Evolutionary conservation across 2,797 vertebrate species (phyloP), one percentile per base, ranked within the genome.

Genomic region (Chiloscyllium punctatum): DNA sequence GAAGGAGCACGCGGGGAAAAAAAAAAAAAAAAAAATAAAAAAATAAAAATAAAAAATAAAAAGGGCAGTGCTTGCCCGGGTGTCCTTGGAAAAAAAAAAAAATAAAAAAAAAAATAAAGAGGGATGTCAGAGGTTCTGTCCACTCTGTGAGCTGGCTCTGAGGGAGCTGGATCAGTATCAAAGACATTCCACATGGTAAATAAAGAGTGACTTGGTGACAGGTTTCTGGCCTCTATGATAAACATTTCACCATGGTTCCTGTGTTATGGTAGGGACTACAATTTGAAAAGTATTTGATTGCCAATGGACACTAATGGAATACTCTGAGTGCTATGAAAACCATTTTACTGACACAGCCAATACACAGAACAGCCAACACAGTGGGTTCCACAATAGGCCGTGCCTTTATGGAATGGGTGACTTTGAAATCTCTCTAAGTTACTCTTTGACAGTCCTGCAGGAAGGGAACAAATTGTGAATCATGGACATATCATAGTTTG

Each of bases 401-500:
- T 48, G 18, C 37, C 4, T 48, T 48, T 84, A 48, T 18, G 48
- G 82, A 48, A 1, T 42, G 62, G 69, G n/a, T 16, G 18, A 42
- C 66, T 68, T 23, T 6, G n/a, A n/a, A 68, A 42, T 62, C 57
- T 92, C 33, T 68, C 33, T n/a, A 69, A n/a, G n/a, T 51, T 92
- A 68, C 33, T 25, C n/a, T 27, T 92, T 68, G 62, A 66, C n/a
- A 13, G 13, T 90, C 30, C 6, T 92, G 23, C 66, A 92, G 37
- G 0, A 92, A 92, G 69, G 62, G 62, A 69, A 9, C 90, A 9
- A 42, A 37, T n/a, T 25, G 18, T 37, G 62, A 92, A 62, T 68
- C 90, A 37, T n/a, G 90, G 13, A 92, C 90, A 37, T 68, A 62
- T n/a, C 90, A 92, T 42, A 69, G 8, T 66, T 92, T 92, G 90